Conservation (phyloP, 1,140 invertebrate species). For the Phthorimaea operculella region DNA sequence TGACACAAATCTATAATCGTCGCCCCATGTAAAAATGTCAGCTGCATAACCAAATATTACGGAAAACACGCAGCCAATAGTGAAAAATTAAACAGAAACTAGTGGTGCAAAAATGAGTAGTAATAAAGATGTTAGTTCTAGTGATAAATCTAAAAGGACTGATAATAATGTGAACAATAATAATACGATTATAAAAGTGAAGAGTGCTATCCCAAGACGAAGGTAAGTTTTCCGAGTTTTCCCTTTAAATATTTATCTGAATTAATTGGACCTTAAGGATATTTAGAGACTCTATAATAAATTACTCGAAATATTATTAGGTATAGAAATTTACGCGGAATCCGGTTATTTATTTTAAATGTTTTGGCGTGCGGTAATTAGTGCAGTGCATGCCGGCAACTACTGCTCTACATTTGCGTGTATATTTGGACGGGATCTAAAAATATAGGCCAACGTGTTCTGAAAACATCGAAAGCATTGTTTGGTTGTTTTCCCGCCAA, state of each 20-base stretch:
- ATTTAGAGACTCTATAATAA: too few relatives aligned
- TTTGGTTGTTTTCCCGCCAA: slow-evolving; percentile 1
- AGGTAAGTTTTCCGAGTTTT: slow-evolving; percentile 31
- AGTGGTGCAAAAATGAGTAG: slow-evolving; percentile 20
- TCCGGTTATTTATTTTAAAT: neutral
- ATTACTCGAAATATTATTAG: too few relatives aligned
- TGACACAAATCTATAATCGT: slow-evolving; percentile 62
- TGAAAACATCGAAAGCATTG: neutral
- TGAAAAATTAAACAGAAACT: slow-evolving; percentile 21
- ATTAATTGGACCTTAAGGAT: too few relatives aligned
- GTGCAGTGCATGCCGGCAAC: slow-evolving; percentile 11
- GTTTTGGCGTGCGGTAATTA: neutral
- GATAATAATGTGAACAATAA: slow-evolving; percentile 23
- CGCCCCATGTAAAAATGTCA: slow-evolving; percentile 52
- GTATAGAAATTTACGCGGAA: too few relatives aligned
- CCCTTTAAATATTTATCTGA: slow-evolving; percentile 12
- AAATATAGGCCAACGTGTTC: slow-evolving; percentile 11
- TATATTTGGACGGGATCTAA: slow-evolving; percentile 48
- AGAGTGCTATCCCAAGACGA: slow-evolving; percentile 57
- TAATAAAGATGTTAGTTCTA: slow-evolving; percentile 35
- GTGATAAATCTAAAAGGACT: slow-evolving; percentile 43
- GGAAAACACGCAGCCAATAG: slow-evolving; percentile 35
- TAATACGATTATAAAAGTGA: slow-evolving; percentile 55
- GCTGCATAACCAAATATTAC: slow-evolving; percentile 30
- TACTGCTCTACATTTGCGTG: slow-evolving; percentile 36